A percentile compares a stretch with the other conserved stretches of the same genome.
phyloP scores from a whole-genome alignment of 2,113 vertebrate species.

The Pyxicephalus adspersus region DNA sequence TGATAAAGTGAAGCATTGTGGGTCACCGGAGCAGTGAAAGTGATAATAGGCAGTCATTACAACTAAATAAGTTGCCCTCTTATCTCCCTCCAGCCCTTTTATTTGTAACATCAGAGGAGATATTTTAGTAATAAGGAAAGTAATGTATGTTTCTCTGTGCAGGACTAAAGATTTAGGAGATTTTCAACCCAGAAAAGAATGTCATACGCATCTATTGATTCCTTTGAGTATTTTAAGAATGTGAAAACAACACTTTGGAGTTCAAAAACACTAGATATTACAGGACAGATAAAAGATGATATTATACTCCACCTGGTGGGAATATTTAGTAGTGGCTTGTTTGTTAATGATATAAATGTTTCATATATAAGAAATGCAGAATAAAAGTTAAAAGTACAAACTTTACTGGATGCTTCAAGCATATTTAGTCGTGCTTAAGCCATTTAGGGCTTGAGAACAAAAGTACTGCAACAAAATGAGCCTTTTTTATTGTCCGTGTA shows the following conservation, averaged over 20 bases:
- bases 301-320: conserved; percentile 39
- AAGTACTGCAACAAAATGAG: too few species aligned
- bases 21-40: conserved; percentile 47
- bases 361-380: too few species aligned
- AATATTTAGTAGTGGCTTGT: background rate
- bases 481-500: too few species aligned
- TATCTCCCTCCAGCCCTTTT: conserved; percentile 50
- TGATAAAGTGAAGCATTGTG: conserved; percentile 39
- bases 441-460: too few species aligned
- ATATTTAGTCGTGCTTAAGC: too few species aligned
- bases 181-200: conserved; percentile 74
- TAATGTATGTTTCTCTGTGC: conserved; percentile 75
- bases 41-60: conserved; percentile 48
- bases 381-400: too few species aligned
- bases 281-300: background rate
- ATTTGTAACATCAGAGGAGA: conserved; percentile 72
- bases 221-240: conserved; percentile 77
- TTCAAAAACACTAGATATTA: background rate
- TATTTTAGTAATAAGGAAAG: conserved; percentile 72
- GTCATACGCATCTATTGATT: conserved; percentile 76
- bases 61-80: conserved; percentile 45
- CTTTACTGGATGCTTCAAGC: too few species aligned
- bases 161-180: conserved; percentile 78
- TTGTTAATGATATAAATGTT: background rate
- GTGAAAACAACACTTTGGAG: conserved; percentile 63